Percentiles rank a stretch among this genome's conserved stretches.
Conservation (phyloP, 2,113 vertebrate genomes). For the Anhinga anhinga region DNA sequence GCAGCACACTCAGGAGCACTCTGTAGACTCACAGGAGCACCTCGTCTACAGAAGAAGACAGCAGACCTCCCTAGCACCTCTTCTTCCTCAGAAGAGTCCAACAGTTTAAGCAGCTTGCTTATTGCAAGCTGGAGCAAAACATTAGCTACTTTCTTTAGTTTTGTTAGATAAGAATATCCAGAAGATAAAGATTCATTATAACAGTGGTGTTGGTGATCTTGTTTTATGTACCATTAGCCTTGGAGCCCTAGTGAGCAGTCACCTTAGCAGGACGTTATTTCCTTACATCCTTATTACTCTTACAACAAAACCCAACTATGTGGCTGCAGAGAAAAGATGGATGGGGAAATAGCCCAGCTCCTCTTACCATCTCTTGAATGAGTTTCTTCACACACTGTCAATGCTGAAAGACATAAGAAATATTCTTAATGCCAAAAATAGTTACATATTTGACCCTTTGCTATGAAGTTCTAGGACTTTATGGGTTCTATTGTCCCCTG, state of each 20-base stretch:
- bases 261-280: neutral
- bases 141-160: neutral
- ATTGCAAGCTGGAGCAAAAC: neutral
- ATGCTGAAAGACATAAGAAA: neutral
- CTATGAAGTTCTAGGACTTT: neutral
- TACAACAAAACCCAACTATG: neutral
- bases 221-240: neutral
- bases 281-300: neutral
- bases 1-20: neutral
- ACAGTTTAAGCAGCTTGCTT: neutral
- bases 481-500: neutral
- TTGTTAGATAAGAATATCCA: neutral
- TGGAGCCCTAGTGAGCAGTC: too few relatives aligned
- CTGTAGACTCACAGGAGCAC: neutral
- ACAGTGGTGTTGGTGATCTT: neutral
- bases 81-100: neutral
- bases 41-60: neutral
- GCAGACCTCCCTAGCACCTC: neutral
- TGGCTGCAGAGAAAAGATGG: neutral
- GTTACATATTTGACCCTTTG: conserved; percentile 7
- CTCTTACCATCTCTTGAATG: neutral
- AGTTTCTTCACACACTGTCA: conserved; percentile 5
- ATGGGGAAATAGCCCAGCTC: neutral
- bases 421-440: neutral
- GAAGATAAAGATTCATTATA: neutral